Percentiles rank a stretch among this genome's conserved stretches.
Conservation (phyloP, 2,797 vertebrate species). For the Lithobates sylvaticus region DNA sequence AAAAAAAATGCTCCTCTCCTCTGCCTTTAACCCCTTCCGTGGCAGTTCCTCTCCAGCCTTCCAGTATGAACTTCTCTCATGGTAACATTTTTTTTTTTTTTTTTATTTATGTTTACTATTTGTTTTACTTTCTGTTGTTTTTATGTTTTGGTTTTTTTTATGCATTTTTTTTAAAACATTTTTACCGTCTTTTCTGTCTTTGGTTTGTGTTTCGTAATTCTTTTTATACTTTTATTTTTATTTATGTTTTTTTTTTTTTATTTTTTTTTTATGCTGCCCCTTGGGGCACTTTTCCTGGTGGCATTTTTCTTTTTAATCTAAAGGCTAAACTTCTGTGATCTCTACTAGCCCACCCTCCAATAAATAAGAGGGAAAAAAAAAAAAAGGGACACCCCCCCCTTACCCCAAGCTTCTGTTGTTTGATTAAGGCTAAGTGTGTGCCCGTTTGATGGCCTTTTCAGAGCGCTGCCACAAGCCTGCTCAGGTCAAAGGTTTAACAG, state of each 20-base stretch:
- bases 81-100: neutral
- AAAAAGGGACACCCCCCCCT: conserved; percentile 8
- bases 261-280: neutral
- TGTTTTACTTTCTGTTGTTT: neutral
- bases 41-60: neutral
- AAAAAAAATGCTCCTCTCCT: conserved; percentile 27
- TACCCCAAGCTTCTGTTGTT: conserved; percentile 38
- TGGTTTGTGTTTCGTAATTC: neutral
- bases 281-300: neutral
- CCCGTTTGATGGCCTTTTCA: conserved; percentile 78
- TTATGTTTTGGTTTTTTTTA: neutral
- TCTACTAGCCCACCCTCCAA: conserved; percentile 44
- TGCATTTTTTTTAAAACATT: neutral
- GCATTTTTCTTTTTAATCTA: conserved; percentile 1
- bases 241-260: neutral
- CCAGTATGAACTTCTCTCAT: neutral
- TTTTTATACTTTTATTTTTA: neutral
- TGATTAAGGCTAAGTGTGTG: conserved; percentile 59
- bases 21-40: conserved; percentile 24
- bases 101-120: neutral
- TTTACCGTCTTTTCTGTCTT: neutral
- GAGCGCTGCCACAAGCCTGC: conserved; percentile 68
- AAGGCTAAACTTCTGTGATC: conserved; percentile 62
- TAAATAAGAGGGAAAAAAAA: conserved; percentile 10
- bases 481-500: conserved; percentile 90